phyloP scores from a whole-genome alignment of 2,888 invertebrate species.

The Tetragonisca angustula region DNA sequence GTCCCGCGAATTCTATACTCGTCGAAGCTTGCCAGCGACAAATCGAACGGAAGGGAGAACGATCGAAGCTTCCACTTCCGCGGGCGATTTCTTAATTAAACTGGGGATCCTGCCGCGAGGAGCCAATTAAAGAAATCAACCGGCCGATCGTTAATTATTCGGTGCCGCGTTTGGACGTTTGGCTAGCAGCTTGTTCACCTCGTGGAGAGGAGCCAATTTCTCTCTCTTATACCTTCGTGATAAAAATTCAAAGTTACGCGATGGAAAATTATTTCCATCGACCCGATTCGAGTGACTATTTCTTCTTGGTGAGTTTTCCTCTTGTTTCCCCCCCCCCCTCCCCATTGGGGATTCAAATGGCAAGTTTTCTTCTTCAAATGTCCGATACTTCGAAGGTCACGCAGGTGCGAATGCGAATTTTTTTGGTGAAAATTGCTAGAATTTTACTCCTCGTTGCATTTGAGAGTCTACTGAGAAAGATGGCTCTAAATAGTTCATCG shows the following conservation, averaged over 20 bases:
- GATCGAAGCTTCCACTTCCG: background rate
- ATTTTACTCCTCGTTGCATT: background rate
- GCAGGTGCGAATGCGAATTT: background rate
- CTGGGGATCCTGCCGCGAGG: background rate
- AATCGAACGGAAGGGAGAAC: no score
- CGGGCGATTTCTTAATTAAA: conserved; percentile 9
- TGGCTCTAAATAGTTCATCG: no score
- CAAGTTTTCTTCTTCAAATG: no score
- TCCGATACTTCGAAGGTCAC: background rate
- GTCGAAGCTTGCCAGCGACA: background rate
- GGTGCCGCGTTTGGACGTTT: background rate
- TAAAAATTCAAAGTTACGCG: background rate
- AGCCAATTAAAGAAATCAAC: conserved; percentile 32
- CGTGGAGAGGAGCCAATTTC: background rate
- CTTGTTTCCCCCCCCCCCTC: no score
- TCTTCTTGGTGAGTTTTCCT: no score
- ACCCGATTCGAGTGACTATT: no score
- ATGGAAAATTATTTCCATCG: no score
- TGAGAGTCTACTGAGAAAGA: background rate
- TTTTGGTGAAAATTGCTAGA: no score
- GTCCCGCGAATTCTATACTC: background rate
- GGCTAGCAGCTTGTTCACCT: background rate
- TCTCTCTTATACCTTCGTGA: background rate
- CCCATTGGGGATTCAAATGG: no score
- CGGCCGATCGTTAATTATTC: conserved; percentile 30